phyloP scores from a whole-genome alignment of 2,113 vertebrate species.

The Myiagra hebetior region DNA sequence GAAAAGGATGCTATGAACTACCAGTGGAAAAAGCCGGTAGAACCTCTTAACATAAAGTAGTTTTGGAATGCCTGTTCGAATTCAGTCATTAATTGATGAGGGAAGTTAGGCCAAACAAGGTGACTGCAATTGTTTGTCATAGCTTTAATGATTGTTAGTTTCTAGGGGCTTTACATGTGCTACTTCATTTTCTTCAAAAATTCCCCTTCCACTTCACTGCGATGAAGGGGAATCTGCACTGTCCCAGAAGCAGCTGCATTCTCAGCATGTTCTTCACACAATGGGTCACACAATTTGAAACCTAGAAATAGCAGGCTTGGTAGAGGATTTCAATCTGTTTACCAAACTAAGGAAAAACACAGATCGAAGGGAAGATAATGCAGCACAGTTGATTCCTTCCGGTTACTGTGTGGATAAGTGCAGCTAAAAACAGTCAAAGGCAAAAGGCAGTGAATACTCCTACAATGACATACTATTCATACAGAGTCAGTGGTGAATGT shows the following conservation, averaged over 20 bases:
- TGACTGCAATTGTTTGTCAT: neutral
- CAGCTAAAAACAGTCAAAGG: neutral
- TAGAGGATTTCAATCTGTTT: neutral
- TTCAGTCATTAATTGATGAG: neutral
- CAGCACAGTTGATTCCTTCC: neutral
- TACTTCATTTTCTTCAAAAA: neutral
- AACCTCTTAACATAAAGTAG: neutral
- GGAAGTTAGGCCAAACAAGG: neutral
- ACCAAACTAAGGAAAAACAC: neutral
- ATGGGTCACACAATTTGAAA: neutral
- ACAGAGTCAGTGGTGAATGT: neutral
- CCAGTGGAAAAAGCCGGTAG: neutral
- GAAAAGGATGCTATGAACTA: neutral
- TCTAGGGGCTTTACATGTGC: neutral
- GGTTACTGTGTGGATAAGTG: neutral
- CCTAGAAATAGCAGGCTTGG: neutral
- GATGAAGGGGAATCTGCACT: neutral
- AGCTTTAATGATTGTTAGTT: neutral
- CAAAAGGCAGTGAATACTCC: neutral
- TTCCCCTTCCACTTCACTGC: neutral
- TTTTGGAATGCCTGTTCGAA: neutral
- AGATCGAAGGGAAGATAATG: neutral
- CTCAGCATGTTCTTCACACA: neutral
- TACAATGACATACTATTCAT: neutral
- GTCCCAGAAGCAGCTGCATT: neutral